Evolutionary conservation across 2,113 vertebrate genomes (phyloP), one percentile per base, ranked within the genome.

Genomic region (Poeciliopsis turrubarensis): DNA sequence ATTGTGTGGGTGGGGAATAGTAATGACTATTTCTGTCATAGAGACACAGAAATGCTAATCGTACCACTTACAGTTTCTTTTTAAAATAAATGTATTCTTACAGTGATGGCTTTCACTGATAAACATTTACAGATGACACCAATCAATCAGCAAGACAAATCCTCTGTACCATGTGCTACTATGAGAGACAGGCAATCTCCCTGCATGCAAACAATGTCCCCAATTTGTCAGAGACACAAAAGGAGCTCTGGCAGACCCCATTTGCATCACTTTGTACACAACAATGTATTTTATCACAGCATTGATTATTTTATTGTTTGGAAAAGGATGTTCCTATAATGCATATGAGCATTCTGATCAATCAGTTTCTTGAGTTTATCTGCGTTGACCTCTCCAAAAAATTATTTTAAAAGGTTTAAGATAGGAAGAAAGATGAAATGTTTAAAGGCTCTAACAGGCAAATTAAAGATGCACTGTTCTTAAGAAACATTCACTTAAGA

Each of bases 181-280:
- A 60, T 80, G 72, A 51, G 72, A 89, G 92, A 92, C 90, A 92
- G 82, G 82, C 73, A 83, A 90, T 89, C 89, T 92, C 77, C 86
- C 72, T 78, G 81, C 79, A 89, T 85, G 84, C 86, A 90, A 90
- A 93, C 87, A 90, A 83, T 86, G 89, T 90, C 86, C 85, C 84
- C 86, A 87, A 88, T 92, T 91, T 92, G 89, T 92, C 87, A 93
- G 87, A 68, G 72, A 79, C 90, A 93, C 90, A 93, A 93, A 91
- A 87, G 84, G 87, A 80, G 41, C 62, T 19, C 60, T 90, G 91
- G 87, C 89, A 89, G 87, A 90, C 67, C 39, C 75, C 70, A 93
- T 93, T 93, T 92, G 89, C 92, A 93, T 93, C 87, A 91, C 84
- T 91, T 84, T 89, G 89, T 85, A 85, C 89, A 91, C 89, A 91